These are phyloP conservation scores for Plotosus lineatus DNA, from an alignment of 2,113 vertebrate genomes.

Conservation along the genomic window DNA sequence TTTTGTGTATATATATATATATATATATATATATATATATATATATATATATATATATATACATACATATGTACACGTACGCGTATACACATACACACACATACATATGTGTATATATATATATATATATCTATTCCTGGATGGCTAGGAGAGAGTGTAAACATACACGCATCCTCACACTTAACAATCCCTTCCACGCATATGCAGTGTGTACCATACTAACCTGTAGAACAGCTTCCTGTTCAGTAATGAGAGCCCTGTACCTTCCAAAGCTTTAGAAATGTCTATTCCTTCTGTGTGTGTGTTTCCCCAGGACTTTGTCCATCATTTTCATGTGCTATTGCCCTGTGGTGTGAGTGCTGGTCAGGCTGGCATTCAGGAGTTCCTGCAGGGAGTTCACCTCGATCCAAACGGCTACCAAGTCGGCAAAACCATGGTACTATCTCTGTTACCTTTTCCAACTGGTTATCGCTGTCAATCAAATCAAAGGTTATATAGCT, in stretches of 20 bases:
- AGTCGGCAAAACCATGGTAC: constrained; percentile 95
- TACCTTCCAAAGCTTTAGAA: neutral
- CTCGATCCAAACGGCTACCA: constrained; percentile 83
- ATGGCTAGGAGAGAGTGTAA: neutral
- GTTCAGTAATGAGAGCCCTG: neutral
- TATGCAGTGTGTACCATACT: neutral
- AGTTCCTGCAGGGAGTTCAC: constrained; percentile 81
- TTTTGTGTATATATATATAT: no score
- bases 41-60: no score
- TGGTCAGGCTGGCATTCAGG: constrained; percentile 79
- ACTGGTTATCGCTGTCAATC: neutral
- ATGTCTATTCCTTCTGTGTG: neutral
- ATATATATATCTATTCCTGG: no score
- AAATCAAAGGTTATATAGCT: neutral
- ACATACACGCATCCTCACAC: neutral
- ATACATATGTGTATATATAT: no score
- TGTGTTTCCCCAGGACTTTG: constrained; percentile 81
- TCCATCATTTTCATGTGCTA: constrained; percentile 88
- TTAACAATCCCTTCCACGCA: neutral
- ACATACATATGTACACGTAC: no score
- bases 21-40: no score
- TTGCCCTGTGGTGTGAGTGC: constrained; percentile 78
- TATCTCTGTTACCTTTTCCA: neutral
- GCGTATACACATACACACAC: no score
- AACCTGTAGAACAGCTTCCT: neutral